phyloP scores from a whole-genome alignment of 2,797 vertebrate species.

The Alcedo quadribrachys region DNA sequence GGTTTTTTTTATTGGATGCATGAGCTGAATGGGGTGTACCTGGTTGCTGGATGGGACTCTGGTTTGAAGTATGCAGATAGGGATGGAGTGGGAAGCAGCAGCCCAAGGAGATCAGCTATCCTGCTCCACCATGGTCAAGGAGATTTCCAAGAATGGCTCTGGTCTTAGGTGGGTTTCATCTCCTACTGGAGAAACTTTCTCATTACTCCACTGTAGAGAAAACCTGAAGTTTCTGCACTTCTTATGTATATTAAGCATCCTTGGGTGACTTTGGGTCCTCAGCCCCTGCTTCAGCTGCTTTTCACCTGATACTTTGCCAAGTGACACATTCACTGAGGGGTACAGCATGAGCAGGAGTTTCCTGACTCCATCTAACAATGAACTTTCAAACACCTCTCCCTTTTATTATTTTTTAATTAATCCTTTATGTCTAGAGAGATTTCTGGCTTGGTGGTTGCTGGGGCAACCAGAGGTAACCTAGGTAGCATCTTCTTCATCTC shows the following conservation, averaged over 20 bases:
- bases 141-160: neutral
- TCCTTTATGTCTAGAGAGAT: neutral
- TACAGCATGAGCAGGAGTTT: neutral
- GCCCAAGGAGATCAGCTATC: neutral
- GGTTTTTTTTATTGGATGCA: rapidly evolving
- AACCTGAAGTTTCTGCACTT: neutral
- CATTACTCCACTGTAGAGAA: rapidly evolving
- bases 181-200: neutral
- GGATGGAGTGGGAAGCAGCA: neutral
- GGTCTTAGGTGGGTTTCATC: neutral
- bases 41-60: neutral
- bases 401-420: neutral
- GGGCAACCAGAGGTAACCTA: neutral
- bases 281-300: neutral
- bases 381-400: neutral
- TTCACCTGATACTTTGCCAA: neutral
- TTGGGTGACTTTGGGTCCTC: neutral
- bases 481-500: neutral
- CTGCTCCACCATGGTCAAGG: rapidly evolving
- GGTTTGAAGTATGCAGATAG: neutral
- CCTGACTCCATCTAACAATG: neutral
- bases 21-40: neutral
- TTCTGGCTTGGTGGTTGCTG: neutral
- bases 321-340: neutral
- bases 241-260: neutral